phyloP scores from a whole-genome alignment of 2,113 vertebrate species.

The Gallinago media region DNA sequence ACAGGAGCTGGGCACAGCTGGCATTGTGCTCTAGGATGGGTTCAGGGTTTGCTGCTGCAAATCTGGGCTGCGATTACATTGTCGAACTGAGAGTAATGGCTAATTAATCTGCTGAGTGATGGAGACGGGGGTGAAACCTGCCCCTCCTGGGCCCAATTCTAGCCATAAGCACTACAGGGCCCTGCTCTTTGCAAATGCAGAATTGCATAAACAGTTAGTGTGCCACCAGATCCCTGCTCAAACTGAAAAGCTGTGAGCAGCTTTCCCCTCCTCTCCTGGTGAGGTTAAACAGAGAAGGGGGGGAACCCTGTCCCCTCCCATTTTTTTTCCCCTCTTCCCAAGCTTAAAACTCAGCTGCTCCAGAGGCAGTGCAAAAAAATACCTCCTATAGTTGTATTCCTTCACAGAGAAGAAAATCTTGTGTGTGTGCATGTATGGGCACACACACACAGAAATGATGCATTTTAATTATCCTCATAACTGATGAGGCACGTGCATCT shows the following conservation, averaged over 20 bases:
- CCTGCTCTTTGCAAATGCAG: neutral
- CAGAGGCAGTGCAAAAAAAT: neutral
- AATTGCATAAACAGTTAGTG: neutral
- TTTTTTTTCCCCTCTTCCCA: neutral
- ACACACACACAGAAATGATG: neutral
- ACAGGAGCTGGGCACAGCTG: neutral
- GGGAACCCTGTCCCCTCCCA: neutral
- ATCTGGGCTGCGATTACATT: neutral
- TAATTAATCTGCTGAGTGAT: conserved; percentile 20
- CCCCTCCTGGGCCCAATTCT: neutral
- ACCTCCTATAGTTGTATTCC: neutral
- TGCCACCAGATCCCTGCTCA: accelerated
- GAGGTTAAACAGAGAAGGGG: neutral
- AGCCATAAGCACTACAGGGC: neutral
- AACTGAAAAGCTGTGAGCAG: neutral
- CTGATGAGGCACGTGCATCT: neutral
- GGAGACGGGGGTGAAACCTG: neutral
- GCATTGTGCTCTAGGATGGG: neutral
- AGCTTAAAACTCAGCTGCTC: neutral
- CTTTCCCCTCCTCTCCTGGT: neutral
- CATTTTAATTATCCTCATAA: conserved; percentile 49
- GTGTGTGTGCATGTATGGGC: neutral
- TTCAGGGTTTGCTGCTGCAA: neutral
- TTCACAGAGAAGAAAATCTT: neutral
- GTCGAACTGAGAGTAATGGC: neutral